Base-by-base conservation (phyloP, 1,140 invertebrate species). In the Drosophila teissieri region DNA sequence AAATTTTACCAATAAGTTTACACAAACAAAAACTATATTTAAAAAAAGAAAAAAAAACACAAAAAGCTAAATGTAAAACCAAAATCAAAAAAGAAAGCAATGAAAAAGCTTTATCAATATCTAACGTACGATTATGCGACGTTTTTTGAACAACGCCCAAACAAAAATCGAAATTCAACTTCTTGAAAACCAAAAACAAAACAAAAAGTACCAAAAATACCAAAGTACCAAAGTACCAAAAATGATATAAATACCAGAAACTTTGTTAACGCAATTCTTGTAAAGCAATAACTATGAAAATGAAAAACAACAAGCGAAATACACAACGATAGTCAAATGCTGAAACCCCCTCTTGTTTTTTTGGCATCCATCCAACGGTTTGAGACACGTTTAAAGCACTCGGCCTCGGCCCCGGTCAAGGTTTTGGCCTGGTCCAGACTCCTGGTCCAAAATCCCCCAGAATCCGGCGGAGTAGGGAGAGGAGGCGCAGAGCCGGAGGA, bases 131-230 rank as follows among this genome's bases (percentile, higher is more conserved):
- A 89, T 81, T 86, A 79, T 85, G 80, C 57, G 85, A 90, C 80
- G 85, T 76, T 90, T 91, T 91, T 92, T 86, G 88, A 91, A 91
- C 91, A 77, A 91, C 91, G 91, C 92, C 92, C 96, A 96, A 96
- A 96, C 96, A 96, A 96, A 96, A 96, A 96, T 97, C 92, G 96
- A 97, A 95, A 96, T 96, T 97, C 96, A 97, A 97, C 96, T 97
- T 97, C 96, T 97, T 96, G 96, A 91, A 92, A 92, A 80, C 78
- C 58, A 72, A 65, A 78, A 67, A 58, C 14, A 64, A 64, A 75
- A 62, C 54, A 39, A 64, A 64, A 68, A 80, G 70, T 52, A 62
- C 42, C 4, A 62, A 81, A 73, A 92, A 92, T 92, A 92, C 92
- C 93, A 92, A 92, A 91, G 19, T 19, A 19, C 92, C 93, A 92